These are phyloP conservation scores for Hypocryptadius cinnamomeus DNA, from an alignment of 2,113 vertebrate genomes.

Conservation along the genomic window DNA sequence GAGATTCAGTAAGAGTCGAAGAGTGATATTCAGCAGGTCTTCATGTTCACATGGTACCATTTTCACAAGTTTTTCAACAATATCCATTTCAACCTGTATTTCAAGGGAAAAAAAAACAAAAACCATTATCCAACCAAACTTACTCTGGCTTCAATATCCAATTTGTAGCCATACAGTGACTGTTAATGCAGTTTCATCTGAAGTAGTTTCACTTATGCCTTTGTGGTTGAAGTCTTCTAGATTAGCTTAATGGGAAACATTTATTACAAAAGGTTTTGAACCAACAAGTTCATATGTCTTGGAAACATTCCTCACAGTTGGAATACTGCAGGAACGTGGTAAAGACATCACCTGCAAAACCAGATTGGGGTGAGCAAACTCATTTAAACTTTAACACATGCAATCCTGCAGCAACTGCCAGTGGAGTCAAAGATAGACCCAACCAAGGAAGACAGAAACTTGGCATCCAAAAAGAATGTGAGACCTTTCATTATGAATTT, in stretches of 20 bases:
- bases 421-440: background rate
- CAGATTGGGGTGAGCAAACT: background rate
- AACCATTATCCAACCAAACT: background rate
- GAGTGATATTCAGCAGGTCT: slow-evolving; percentile 83
- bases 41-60: slow-evolving; percentile 86
- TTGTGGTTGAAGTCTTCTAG: background rate
- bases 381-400: background rate
- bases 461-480: background rate
- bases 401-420: background rate
- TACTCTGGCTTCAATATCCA: background rate
- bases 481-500: slow-evolving; percentile 1
- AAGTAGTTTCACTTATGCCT: background rate
- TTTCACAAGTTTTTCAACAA: slow-evolving; percentile 84
- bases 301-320: background rate
- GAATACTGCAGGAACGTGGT: background rate
- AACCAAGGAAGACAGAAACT: background rate
- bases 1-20: slow-evolving; percentile 86
- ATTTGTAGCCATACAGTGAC: background rate
- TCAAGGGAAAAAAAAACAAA: background rate
- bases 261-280: background rate
- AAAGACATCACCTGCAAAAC: background rate
- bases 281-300: background rate
- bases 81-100: slow-evolving; percentile 83
- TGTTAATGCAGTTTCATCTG: background rate
- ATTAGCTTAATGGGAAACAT: background rate